Evolutionary conservation across 2,113 vertebrate genomes (phyloP).

Genomic region (Sakesphorus luctuosus): DNA sequence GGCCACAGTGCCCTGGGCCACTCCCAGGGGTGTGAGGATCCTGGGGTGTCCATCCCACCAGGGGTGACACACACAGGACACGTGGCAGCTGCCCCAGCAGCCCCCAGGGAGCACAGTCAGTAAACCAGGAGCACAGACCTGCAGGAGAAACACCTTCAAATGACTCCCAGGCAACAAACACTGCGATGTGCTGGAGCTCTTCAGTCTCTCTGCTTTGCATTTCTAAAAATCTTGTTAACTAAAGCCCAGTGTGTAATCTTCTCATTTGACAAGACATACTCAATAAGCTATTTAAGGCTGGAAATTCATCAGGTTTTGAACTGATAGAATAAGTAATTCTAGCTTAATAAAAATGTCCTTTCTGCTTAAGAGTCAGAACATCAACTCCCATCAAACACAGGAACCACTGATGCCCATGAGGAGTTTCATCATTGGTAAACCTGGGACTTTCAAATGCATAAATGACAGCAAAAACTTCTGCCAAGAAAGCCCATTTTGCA

Average conservation of each 20-base stretch:
- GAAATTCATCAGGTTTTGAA: constrained; percentile 49
- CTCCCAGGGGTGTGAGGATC: not conserved
- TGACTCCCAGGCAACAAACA: not conserved
- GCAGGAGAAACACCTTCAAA: not conserved
- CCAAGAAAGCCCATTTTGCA: not conserved
- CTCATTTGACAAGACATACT: constrained; percentile 25
- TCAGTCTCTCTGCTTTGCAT: constrained; percentile 26
- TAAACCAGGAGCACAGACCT: not conserved
- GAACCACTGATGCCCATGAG: not conserved
- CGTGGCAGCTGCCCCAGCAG: rapidly evolving
- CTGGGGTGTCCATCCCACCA: not conserved
- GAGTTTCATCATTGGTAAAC: not conserved
- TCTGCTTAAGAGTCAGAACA: not conserved
- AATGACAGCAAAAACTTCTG: not conserved
- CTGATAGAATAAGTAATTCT: not conserved
- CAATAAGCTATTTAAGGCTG: constrained; percentile 33
- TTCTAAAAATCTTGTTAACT: constrained; percentile 37
- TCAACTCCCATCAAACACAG: not conserved
- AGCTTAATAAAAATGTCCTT: constrained; percentile 39
- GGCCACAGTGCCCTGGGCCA: not conserved
- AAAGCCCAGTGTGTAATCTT: constrained; percentile 32
- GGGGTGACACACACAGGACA: not conserved
- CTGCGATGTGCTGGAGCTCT: not conserved
- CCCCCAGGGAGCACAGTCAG: not conserved
- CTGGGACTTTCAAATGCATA: not conserved